Base-by-base conservation (phyloP, 1,140 invertebrate species). In the Hirudo medicinalis region DNA sequence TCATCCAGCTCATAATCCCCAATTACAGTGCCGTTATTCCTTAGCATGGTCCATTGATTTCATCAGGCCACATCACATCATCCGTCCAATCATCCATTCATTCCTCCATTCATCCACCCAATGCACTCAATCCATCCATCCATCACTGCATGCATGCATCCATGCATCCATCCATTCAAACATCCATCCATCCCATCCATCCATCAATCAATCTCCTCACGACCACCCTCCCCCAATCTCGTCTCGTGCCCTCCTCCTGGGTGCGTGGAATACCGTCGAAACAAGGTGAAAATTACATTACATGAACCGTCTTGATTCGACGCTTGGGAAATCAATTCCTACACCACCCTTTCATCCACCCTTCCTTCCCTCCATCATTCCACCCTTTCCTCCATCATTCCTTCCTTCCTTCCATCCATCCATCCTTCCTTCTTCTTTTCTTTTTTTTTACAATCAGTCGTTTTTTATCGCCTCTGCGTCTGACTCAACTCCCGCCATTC, bases 261-360 rank as follows among this genome's bases (percentile, higher is more conserved):
- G 43, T 49, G 43, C 43, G 13, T 49, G 43, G 43, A 49, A 49
- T 49, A 49, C 13, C 43, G 43, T 49, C 3, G 43, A 49, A 49
- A 49, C 43, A 49, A 49, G 43, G 43, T 49, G 43, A 5, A 49
- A 49, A 49, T 49, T 49, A 49, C 43, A 49, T 49, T 49, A 49
- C 43, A 49, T 49, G 43, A 63, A 63, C 57, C 20, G 22, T 22
- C 57, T 63, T 63, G 29, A 25, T 63, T 63, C 57, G 29, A 22
- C 57, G 20, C 29, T 63, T 63, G 22, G 22, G 57, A 32, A 22
- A 63, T 63, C 57, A 63, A 63, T 63, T 32, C 29, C 25, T 70
- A 9, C 54, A 54, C 69, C 53, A n/a, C n/a, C n/a, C n/a, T n/a
- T n/a, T n/a, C n/a, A n/a, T n/a, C n/a, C 25, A 20, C 43, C 54